Evolutionary conservation across 1,140 invertebrate genomes (phyloP), one percentile per base, ranked within the genome.

Genomic region (Coelopa frigida): DNA sequence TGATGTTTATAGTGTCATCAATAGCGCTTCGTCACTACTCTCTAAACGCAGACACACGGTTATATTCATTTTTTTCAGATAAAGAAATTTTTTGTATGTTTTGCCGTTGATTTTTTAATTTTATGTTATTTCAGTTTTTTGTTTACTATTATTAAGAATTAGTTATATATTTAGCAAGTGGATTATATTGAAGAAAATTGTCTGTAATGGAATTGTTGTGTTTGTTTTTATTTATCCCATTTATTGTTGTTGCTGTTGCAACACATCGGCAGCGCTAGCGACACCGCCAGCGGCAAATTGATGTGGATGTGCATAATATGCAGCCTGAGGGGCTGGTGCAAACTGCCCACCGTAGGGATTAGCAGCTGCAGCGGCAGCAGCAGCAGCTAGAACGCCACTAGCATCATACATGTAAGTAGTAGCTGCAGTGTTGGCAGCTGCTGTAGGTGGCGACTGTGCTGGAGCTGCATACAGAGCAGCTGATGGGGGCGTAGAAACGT

Each of bases 271-370:
- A 37, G 44, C 23, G 11, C 31, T 36, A n/a, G 57, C 61, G 10
- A 56, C 61, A 4, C 58, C 52, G 3, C 56, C 56, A 15, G 54
- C 50, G 0, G 62, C 49, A 39, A 60, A 65, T 41, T 65, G 60
- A 45, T 63, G 61, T 39, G 63, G 61, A 11, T 60, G 41, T 10
- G 59, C 35, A 49, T 61, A 63, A 15, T 47, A 51, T 8, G 41
- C 45, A n/a, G 49, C 40, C 14, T 33, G 36, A 5, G 38, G 38
- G 35, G 61, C 57, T 56, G 59, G 65, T 53, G 54, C 60, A 38
- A 61, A 63, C 37, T 63, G 63, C 35, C 56, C 66, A 37, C 60
- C 63, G 55, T 63, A 66, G 5, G 63, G 60, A 59, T 63, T 66
- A 32, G 58, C 50, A 58, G 55, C 62, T n/a, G n/a, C n/a, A 53